Base-by-base conservation (phyloP, 1,140 invertebrate genomes). In the Rhyacophila brunnea region DNA sequence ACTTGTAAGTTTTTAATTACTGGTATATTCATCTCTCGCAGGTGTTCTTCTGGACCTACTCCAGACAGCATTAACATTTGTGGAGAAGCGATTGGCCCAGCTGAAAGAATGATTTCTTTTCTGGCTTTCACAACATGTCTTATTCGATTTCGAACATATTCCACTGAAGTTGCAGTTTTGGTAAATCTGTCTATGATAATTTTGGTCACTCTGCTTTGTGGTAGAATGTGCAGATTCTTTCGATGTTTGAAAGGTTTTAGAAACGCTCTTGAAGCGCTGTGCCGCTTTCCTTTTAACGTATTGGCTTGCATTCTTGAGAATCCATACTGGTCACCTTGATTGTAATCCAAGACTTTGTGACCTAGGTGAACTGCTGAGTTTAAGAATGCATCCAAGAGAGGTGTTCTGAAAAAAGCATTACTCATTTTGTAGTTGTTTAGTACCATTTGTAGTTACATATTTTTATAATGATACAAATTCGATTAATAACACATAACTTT, bases 31-130 rank as follows among this genome's bases (percentile, higher is more conserved):
- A 90, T 68, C 20, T 83, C 76, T 14, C 81, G 70, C 0, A 93
- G 59, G 50, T 80, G 71, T 13, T 77, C 68, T 53, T 71, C 78
- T 9, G 87, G 86, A 0, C 89, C 89, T 2, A 91, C 78, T 0
- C 89, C 89, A 0, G 85, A 87, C 0, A 90, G 71, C 83, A 90
- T 87, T 9, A 92, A 71, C 2, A 92, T 60, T 68, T 91, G 87
- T 0, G 89, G 86, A 1, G 87, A 85, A 65, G 87, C 86, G 32
- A 90, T 81, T 1, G 86, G 73, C 0, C 88, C 89, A 7, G 85
- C 86, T 36, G 84, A 82, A 5, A 85, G 45, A 17, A 85, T 83
- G 0, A 85, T 77, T 68, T 87, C 86, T 58, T 81, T 85, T 10
- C 67, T 71, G 0, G 83, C 83, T 45, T 69, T 73, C 1, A 77